Evolutionary conservation across 2,797 vertebrate species (phyloP), one percentile per base, ranked within the genome.

Genomic region (Gobionotothen gibberifrons): DNA sequence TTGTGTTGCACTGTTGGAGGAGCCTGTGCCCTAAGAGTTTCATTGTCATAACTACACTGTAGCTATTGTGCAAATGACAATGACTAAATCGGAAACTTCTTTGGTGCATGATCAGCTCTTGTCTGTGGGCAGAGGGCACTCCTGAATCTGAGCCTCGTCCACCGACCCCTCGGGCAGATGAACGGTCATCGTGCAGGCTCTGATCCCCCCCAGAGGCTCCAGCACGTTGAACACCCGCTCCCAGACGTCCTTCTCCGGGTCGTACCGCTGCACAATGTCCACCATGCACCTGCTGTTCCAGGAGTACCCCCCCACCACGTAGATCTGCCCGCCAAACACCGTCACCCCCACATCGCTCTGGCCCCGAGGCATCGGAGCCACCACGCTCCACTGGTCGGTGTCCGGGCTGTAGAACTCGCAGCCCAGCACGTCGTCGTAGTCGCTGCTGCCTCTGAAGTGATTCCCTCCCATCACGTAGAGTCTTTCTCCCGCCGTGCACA

Each of bases 211-310:
- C 11, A 96, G 93, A 16, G 95, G 95, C 89, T 96, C 95, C 53
- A 95, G 86, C 32, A 96, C 93, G 1, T 94, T 92, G 47, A 95
- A 95, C 3, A 95, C 94, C 67, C 93, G 79, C 84, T 95, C 93
- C 95, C 95, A 96, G 29, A 67, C 75, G 14, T 96, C 93, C 44
- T 26, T 53, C 67, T 94, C 90, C 0, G 95, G 95, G 39, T 96
- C 94, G 4, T 96, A 95, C 11, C 93, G 85, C 86, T 96, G 95
- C 84, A 96, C 95, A 1, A 95, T 91, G 75, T 96, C 95, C 5
- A 96, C 93, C 95, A 96, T 96, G 83, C 95, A 96, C 2, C 94
- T 90, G 85, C 93, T 96, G 93, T 96, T 96, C 95, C 95, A 96
- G 16, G 95, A 96, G n/a, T 96, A 96, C 0, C 95, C 95, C 0